phyloP scores from a whole-genome alignment of 2,113 vertebrate species.

The Hoplias malabaricus region DNA sequence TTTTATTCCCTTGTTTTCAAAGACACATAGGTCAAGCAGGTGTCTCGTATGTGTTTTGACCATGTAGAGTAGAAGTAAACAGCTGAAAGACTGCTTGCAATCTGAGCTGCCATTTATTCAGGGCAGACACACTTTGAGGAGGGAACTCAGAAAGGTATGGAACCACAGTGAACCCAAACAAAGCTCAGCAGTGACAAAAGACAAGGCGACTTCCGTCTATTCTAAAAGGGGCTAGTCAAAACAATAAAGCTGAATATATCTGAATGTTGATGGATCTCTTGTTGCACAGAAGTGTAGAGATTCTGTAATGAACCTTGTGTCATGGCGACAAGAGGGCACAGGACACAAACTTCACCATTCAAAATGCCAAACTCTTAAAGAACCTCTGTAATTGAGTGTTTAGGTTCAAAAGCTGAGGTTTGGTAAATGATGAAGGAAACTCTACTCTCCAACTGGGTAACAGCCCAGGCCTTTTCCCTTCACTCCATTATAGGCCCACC shows the following conservation, averaged over 20 bases:
- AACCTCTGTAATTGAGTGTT: constrained; percentile 38
- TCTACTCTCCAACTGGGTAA: constrained; percentile 21
- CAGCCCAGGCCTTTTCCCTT: constrained; percentile 8
- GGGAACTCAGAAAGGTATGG: background rate
- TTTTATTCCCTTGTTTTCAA: too few species aligned
- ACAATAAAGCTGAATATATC: constrained; percentile 26
- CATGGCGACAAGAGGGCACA: constrained; percentile 43
- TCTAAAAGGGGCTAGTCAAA: constrained; percentile 8
- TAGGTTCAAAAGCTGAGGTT: constrained; percentile 49
- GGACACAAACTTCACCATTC: constrained; percentile 34
- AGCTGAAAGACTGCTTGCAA: too few species aligned
- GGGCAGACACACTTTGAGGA: background rate
- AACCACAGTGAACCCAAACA: constrained; percentile 9
- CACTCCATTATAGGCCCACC: background rate
- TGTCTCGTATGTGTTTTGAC: too few species aligned
- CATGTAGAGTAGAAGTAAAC: too few species aligned
- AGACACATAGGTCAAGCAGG: too few species aligned
- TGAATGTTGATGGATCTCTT: constrained; percentile 25
- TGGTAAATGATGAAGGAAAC: constrained; percentile 47
- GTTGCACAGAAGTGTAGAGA: constrained; percentile 7
- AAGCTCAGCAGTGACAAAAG: background rate
- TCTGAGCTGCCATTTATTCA: constrained; percentile 1
- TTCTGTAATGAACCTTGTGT: constrained; percentile 22
- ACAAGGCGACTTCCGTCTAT: background rate
- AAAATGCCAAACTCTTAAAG: constrained; percentile 42